phyloP scores from a whole-genome alignment of 1,140 invertebrate genomes.

The Dreissena polymorpha region DNA sequence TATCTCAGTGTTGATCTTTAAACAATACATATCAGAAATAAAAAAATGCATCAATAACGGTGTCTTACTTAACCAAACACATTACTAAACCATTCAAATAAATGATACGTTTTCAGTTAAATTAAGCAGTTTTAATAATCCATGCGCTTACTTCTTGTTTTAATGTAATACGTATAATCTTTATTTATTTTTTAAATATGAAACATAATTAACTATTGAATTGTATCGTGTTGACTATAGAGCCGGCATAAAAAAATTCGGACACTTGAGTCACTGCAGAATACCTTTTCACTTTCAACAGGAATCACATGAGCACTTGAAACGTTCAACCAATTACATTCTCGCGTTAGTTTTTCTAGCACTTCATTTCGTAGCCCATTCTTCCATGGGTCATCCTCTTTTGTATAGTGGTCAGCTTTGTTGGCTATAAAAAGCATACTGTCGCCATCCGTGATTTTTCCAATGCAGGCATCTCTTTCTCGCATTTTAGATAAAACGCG shows the following conservation, averaged over 20 bases:
- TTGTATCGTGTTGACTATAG: neutral
- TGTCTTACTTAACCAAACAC: no score
- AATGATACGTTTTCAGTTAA: no score
- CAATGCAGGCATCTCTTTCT: neutral
- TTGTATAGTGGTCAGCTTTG: constrained; percentile 5
- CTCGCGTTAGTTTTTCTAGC: constrained; percentile 5
- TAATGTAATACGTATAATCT: neutral
- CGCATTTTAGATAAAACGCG: constrained; percentile 7
- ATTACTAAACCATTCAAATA: no score
- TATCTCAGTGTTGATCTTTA: no score
- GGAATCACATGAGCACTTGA: neutral
- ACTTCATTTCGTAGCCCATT: neutral
- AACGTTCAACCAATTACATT: neutral
- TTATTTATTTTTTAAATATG: neutral
- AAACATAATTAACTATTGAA: neutral
- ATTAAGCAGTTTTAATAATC: no score
- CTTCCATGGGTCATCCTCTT: neutral
- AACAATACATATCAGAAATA: no score
- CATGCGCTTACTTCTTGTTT: neutral
- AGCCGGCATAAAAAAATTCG: neutral
- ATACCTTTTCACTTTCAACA: constrained; percentile 15
- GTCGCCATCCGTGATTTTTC: neutral
- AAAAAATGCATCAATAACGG: no score
- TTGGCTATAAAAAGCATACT: constrained; percentile 13
- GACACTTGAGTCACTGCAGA: neutral